Evolutionary conservation across 2,888 invertebrate genomes (phyloP).

Genomic region (Plagiodera versicolora): DNA sequence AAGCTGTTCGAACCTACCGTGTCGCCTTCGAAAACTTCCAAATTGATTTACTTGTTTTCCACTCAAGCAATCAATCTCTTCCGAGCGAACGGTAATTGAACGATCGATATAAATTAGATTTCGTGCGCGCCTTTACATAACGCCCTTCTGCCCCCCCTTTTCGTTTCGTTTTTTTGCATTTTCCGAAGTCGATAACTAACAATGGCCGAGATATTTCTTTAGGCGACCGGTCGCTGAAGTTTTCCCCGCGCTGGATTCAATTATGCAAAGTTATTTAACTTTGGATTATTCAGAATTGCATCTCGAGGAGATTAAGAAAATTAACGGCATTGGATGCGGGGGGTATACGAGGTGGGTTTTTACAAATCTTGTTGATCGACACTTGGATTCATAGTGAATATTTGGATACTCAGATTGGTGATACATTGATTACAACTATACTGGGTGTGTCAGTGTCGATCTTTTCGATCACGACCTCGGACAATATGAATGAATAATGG

Average conservation of each 20-base stretch:
- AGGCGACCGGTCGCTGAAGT: background rate
- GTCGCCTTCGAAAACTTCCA: conserved; percentile 6
- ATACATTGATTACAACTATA: too few relatives aligned
- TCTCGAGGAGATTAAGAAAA: background rate
- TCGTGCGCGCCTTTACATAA: conserved; percentile 16
- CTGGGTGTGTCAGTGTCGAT: too few relatives aligned
- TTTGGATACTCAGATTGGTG: too few relatives aligned
- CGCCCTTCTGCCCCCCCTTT: background rate
- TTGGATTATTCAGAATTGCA: background rate
- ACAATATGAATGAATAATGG: too few relatives aligned
- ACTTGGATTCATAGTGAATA: too few relatives aligned
- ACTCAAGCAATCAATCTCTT: conserved; percentile 22
- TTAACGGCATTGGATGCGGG: background rate
- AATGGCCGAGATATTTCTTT: background rate
- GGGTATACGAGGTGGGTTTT: too few relatives aligned
- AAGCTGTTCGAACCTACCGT: background rate
- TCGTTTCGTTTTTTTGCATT: background rate
- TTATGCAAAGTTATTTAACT: background rate
- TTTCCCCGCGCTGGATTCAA: background rate
- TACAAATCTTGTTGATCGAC: too few relatives aligned
- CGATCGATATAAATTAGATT: conserved; percentile 26
- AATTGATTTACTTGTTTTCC: conserved; percentile 27
- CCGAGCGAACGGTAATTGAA: conserved; percentile 21
- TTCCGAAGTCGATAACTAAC: background rate
- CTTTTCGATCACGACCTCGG: too few relatives aligned